Percentiles rank a stretch among this genome's conserved stretches.
Conservation (phyloP, 1,140 invertebrate species). For the Teleogryllus occipitalis region DNA sequence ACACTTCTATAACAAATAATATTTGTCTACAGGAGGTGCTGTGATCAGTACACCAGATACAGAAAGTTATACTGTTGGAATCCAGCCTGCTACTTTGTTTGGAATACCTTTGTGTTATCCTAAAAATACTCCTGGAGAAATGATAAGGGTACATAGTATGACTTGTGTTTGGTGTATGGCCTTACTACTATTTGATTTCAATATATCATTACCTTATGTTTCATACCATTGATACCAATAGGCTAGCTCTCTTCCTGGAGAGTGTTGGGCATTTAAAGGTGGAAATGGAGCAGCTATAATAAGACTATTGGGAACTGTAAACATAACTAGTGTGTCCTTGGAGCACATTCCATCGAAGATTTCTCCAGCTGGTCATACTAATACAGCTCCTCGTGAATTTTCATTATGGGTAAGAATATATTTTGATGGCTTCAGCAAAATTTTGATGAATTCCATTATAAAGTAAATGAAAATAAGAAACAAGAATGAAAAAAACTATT, state of each 20-base stretch:
- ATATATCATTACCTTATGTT: neutral
- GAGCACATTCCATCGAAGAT: slow-evolving; percentile 79
- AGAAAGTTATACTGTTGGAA: neutral
- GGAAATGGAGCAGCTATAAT: slow-evolving; percentile 71
- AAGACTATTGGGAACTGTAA: slow-evolving; percentile 64
- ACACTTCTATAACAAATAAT: neutral
- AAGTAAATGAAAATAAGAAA: too few species aligned
- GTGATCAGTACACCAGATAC: neutral
- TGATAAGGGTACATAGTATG: neutral
- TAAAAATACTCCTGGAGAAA: neutral
- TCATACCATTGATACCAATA: slow-evolving; percentile 37
- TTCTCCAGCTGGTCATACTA: slow-evolving; percentile 72
- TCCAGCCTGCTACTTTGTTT: neutral
- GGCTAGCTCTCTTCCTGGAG: slow-evolving; percentile 80
- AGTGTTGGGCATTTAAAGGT: slow-evolving; percentile 97
- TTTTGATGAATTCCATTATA: too few species aligned
- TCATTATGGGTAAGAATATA: slow-evolving; percentile 43
- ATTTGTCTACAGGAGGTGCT: neutral
- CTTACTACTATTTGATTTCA: neutral
- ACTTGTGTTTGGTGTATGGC: too few species aligned
- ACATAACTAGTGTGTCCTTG: slow-evolving; percentile 77
- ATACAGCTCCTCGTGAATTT: slow-evolving; percentile 80
- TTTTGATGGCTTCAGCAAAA: too few species aligned
- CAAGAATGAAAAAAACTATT: too few species aligned
- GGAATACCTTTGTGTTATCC: neutral